phyloP scores from a whole-genome alignment of 1,140 invertebrate species.

The Drosophila arizonae region DNA sequence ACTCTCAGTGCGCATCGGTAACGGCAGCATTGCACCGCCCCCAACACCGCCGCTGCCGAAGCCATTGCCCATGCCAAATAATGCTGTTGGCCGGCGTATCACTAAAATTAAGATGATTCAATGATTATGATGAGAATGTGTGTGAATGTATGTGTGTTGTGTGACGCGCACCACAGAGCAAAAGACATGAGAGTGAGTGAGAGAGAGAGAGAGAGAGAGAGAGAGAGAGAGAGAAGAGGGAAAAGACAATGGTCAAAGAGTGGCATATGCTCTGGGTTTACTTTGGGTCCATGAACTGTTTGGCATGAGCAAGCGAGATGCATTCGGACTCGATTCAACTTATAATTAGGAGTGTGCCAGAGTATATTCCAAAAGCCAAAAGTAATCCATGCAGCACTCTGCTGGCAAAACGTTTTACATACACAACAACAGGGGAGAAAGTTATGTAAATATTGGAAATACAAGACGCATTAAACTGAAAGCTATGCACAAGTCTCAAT shows the following conservation, averaged over 20 bases:
- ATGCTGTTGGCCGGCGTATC: slow-evolving; percentile 79
- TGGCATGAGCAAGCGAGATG: slow-evolving; percentile 33
- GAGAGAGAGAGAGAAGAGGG: slow-evolving; percentile 8
- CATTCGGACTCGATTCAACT: slow-evolving; percentile 37
- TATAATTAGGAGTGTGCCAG: slow-evolving; percentile 40
- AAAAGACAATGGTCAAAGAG: slow-evolving; percentile 20
- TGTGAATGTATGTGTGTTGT: slow-evolving; percentile 32
- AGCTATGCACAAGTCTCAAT: slow-evolving; percentile 44
- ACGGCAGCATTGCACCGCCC: slow-evolving; percentile 39
- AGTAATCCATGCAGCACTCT: slow-evolving; percentile 74
- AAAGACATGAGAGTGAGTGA: not conserved
- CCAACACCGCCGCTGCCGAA: slow-evolving; percentile 50
- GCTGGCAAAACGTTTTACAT: slow-evolving; percentile 72
- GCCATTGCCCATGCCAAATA: slow-evolving; percentile 69
- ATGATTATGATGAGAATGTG: slow-evolving; percentile 76
- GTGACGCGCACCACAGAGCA: not conserved
- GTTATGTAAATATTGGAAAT: slow-evolving; percentile 39
- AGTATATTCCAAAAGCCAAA: slow-evolving; percentile 71
- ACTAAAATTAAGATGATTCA: slow-evolving; percentile 83
- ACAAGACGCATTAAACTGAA: slow-evolving; percentile 49
- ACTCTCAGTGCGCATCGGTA: slow-evolving; percentile 39
- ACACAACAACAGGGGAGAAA: slow-evolving; percentile 65
- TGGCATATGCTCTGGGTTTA: slow-evolving; percentile 28
- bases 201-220: slow-evolving; percentile 7
- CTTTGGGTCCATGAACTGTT: slow-evolving; percentile 24